These are phyloP conservation scores for Muscicapa comitata DNA, from an alignment of 2,797 vertebrate species.

Conservation along the genomic window DNA sequence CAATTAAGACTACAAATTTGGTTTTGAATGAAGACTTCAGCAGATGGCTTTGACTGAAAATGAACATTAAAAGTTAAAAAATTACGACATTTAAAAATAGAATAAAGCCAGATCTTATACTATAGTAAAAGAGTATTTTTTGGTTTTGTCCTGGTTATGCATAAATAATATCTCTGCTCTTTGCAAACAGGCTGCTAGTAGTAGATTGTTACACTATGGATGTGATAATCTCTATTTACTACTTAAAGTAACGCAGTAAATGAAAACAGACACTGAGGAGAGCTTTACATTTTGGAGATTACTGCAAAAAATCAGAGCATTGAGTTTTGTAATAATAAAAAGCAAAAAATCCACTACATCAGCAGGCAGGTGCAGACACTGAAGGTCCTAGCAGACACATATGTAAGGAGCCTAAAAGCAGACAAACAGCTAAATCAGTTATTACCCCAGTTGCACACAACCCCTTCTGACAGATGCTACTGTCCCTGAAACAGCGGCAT, in stretches of 20 bases:
- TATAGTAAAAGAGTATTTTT: not conserved
- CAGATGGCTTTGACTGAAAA: not conserved
- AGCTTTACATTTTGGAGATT: not conserved
- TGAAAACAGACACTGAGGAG: not conserved
- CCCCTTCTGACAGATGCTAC: conserved; percentile 26
- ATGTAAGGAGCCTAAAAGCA: not conserved
- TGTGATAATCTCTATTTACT: not conserved
- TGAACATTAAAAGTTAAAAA: not conserved
- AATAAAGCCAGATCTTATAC: not conserved
- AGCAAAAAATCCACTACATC: not conserved
- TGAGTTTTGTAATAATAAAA: not conserved
- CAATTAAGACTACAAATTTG: not conserved
- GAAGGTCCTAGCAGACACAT: not conserved
- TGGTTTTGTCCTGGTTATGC: not conserved
- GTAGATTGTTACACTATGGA: not conserved
- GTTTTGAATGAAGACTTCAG: not conserved
- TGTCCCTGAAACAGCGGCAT: not conserved
- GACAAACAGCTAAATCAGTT: conserved; percentile 12
- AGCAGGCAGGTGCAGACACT: not conserved
- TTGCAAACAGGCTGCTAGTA: not conserved
- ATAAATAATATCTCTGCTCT: not conserved
- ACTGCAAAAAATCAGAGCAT: not conserved
- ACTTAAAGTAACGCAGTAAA: not conserved
- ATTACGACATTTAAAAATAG: not conserved
- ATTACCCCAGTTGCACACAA: conserved; percentile 1